A percentile compares a stretch with the other conserved stretches of the same genome.
Conservation (phyloP, 1,140 invertebrate genomes). For the Pantala flavescens region DNA sequence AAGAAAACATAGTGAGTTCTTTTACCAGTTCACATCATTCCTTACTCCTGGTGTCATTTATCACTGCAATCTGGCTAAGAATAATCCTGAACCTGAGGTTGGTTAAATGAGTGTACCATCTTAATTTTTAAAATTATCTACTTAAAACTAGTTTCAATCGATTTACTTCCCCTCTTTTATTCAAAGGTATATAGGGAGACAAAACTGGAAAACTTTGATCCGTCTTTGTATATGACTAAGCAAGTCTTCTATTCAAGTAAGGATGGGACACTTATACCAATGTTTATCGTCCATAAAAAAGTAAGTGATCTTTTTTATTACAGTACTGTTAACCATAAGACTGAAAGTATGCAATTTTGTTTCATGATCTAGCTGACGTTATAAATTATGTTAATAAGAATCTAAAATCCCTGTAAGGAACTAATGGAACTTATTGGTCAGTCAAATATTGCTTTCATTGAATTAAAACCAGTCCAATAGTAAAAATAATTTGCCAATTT, state of each 20-base stretch:
- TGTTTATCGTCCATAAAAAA: constrained; percentile 89
- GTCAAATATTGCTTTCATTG: too few relatives aligned
- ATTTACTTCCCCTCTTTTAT: constrained; percentile 22
- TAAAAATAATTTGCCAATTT: too few relatives aligned
- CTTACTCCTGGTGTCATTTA: constrained; percentile 86
- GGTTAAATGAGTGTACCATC: constrained; percentile 26
- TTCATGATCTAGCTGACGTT: too few relatives aligned
- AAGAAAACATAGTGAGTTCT: constrained; percentile 78
- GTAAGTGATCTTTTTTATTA: constrained; percentile 35
- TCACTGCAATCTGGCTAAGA: constrained; percentile 63
- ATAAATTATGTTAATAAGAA: too few relatives aligned
- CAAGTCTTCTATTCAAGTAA: constrained; percentile 93
- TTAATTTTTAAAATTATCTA: background rate
- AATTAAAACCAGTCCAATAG: too few relatives aligned
- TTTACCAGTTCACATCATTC: constrained; percentile 90
- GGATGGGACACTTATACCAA: constrained; percentile 92
- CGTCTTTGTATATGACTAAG: constrained; percentile 65
- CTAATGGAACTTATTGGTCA: too few relatives aligned
- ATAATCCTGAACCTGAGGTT: constrained; percentile 53
- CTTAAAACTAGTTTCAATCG: too few relatives aligned
- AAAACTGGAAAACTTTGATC: constrained; percentile 73
- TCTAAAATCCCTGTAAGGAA: too few relatives aligned
- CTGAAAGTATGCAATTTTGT: too few relatives aligned
- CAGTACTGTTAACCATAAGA: background rate
- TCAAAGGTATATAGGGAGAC: constrained; percentile 74